Base-by-base conservation (phyloP, 2,797 vertebrate genomes). In the Smutsia gigantea region DNA sequence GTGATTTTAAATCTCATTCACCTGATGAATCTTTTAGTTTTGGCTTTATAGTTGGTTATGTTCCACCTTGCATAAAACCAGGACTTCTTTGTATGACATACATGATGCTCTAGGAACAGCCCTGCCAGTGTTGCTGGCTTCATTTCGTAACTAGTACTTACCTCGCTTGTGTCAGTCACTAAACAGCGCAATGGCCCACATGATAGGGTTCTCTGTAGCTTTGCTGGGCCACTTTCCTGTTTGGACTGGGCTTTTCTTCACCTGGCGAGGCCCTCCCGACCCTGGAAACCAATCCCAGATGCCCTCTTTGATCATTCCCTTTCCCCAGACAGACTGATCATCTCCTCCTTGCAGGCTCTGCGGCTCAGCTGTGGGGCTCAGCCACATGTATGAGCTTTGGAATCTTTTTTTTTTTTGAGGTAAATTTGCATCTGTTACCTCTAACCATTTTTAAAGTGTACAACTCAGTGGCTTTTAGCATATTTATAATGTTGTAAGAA, bases 1-100 rank as follows among this genome's bases (percentile, higher is more conserved):
- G 91, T 92, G 42, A n/a, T 79, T 95, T 83, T 49, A 61, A 39
- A 86, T 96, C 66, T 64, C 37, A 51, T 39, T 92, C 51, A 92
- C 34, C 34, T 87, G 37, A 90, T 86, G 46, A 87, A 31, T 79
- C 68, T 94, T 94, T 94, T 77, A 12, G 66, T 42, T 78, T 87
- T 92, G 42, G 29, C 46, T 79, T 4, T 63, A 12, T 77, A 46
- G 37, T 78, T 94, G 61, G 8, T 87, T 83, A 9, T 81, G 42
- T 82, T 90, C 90, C 21, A n/a, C 18, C 53, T 1, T 78, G 3
- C 49, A 27, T 81, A 71, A 87, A 88, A 72, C 8, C 5, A 49
- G 53, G 66, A 61, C 42, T 68, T 79, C 29, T 25, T 79, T 68
- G 18, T 85, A 9, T 46, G 63, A 12, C 10, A 10, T 21, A n/a